Percentiles rank a stretch among this genome's conserved stretches.
Conservation (phyloP, 2,888 invertebrate species). For the Trachelus tabidus region DNA sequence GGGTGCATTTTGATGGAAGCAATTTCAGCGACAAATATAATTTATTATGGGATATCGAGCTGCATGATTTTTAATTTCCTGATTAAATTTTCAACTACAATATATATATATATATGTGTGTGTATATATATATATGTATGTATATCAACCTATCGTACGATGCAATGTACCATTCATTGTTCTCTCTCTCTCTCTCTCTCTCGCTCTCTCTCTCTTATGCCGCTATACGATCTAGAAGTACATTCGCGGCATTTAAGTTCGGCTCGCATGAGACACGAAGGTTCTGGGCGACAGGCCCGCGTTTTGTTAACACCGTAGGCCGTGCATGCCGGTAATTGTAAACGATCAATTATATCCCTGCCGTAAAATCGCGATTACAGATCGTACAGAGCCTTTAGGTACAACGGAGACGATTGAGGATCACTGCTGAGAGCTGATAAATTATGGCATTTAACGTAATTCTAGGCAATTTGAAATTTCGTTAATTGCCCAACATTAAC, state of each 20-base stretch:
- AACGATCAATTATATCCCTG: constrained; percentile 26
- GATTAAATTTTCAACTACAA: neutral
- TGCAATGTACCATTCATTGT: neutral
- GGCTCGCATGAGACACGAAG: constrained; percentile 35
- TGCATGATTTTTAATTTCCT: neutral
- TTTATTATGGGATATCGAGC: neutral
- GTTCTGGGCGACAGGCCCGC: constrained; percentile 11
- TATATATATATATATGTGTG: neutral
- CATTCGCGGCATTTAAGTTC: neutral
- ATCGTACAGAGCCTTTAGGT: neutral
- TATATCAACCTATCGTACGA: neutral
- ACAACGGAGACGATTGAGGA: neutral
- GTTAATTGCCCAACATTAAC: neutral
- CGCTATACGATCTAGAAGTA: neutral
- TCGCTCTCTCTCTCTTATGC: neutral
- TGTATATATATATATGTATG: neutral
- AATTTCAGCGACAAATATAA: neutral
- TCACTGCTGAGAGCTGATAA: neutral
- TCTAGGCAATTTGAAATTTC: neutral
- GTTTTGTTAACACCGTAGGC: constrained; percentile 32
- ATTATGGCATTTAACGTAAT: neutral
- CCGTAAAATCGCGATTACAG: neutral
- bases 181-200: neutral
- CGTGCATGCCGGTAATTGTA: constrained; percentile 12
- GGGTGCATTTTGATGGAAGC: neutral